A percentile compares a stretch with the other conserved stretches of the same genome.
phyloP scores from a whole-genome alignment of 1,140 invertebrate species.

The Solenopsis invicta region DNA sequence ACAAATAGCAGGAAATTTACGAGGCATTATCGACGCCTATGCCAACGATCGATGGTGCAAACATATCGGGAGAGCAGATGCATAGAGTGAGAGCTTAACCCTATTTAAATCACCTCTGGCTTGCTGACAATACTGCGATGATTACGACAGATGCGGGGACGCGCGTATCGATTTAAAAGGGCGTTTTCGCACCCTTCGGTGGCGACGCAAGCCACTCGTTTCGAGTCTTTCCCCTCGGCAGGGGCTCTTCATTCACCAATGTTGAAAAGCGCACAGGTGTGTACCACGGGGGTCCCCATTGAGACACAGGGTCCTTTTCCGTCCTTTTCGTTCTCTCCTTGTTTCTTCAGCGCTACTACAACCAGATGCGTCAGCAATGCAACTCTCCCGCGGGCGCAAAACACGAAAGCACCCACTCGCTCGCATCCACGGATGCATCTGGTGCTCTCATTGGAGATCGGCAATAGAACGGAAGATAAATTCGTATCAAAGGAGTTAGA shows the following conservation, averaged over 20 bases:
- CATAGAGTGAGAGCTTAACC: constrained; percentile 34
- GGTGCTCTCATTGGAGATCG: constrained; percentile 11
- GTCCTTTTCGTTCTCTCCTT: constrained; percentile 5
- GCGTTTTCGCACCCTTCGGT: constrained; percentile 73
- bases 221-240: constrained; percentile 41
- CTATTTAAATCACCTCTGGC: constrained; percentile 71
- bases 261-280: constrained; percentile 77
- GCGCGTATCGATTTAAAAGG: constrained; percentile 74
- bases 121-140: constrained; percentile 73
- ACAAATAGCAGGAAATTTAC: not conserved
- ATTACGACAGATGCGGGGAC: constrained; percentile 76
- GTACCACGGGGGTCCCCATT: constrained; percentile 70
- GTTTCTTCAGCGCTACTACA: constrained; percentile 16
- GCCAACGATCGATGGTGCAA: constrained; percentile 33
- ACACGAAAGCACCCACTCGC: constrained; percentile 46
- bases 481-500: not conserved
- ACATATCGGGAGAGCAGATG: not conserved
- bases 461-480: constrained; percentile 64
- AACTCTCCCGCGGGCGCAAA: constrained; percentile 70
- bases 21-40: constrained; percentile 19
- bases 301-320: constrained; percentile 45
- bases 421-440: constrained; percentile 41
- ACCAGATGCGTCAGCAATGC: constrained; percentile 80
- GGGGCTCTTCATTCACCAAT: constrained; percentile 58
- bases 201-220: constrained; percentile 27